phyloP scores from a whole-genome alignment of 2,797 vertebrate species.

The Brachyrhaphis roseni region DNA sequence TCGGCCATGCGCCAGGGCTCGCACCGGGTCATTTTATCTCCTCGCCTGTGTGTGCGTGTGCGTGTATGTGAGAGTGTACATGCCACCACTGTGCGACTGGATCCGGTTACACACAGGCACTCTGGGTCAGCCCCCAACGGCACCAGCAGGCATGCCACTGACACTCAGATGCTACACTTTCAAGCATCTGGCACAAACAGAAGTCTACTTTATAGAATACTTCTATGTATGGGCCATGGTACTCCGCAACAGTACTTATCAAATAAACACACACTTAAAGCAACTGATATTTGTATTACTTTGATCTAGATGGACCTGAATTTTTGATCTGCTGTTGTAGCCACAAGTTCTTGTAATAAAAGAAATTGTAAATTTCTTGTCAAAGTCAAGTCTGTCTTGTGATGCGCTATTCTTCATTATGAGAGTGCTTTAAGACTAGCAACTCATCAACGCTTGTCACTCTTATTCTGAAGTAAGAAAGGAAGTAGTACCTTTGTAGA shows the following conservation, averaged over 20 bases:
- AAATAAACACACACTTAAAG: background rate
- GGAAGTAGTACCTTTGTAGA: background rate
- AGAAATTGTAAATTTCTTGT: background rate
- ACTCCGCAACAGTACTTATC: background rate
- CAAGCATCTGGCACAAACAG: slow-evolving; percentile 32
- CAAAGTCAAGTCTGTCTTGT: background rate
- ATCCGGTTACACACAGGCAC: slow-evolving; percentile 77
- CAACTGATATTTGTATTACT: background rate
- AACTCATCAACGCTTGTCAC: background rate
- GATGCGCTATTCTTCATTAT: background rate
- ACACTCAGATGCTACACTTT: slow-evolving; percentile 45
- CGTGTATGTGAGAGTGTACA: slow-evolving; percentile 34
- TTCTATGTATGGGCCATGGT: background rate
- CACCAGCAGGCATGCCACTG: slow-evolving; percentile 78
- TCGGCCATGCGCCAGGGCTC: slow-evolving; percentile 86
- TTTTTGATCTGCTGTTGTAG: background rate
- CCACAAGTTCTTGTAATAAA: background rate
- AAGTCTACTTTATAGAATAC: slow-evolving; percentile 16
- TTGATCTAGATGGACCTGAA: background rate
- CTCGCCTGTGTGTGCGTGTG: slow-evolving; percentile 65
- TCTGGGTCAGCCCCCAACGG: slow-evolving; percentile 75
- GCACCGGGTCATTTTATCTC: slow-evolving; percentile 86
- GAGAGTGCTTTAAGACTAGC: background rate
- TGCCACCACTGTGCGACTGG: slow-evolving; percentile 58
- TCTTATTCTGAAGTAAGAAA: background rate